A percentile compares a stretch with the other conserved stretches of the same genome.
Conservation (phyloP, 2,888 invertebrate genomes). For the Eristalis arbustorum region DNA sequence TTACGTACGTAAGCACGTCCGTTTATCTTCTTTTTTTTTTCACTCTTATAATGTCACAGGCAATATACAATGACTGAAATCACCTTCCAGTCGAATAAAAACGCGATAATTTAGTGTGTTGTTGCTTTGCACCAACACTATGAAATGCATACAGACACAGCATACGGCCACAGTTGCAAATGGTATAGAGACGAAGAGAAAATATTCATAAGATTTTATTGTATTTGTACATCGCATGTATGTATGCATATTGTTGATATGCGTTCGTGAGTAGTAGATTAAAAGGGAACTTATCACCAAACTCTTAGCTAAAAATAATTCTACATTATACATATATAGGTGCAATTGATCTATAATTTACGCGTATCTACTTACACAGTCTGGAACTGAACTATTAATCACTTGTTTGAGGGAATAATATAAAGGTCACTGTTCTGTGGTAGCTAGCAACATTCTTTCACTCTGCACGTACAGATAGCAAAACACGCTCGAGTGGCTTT, state of each 20-base stretch:
- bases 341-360: not conserved
- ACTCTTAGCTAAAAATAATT: conserved; percentile 32
- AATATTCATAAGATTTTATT: not conserved
- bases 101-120: conserved; percentile 22
- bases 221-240: not conserved
- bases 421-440: conserved; percentile 28
- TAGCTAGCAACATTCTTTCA: not conserved
- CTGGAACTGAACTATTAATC: conserved; percentile 8
- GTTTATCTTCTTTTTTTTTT: not conserved
- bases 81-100: conserved; percentile 29
- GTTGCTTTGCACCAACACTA: conserved; percentile 22
- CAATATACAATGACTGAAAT: conserved; percentile 31
- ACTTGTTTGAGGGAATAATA: not conserved
- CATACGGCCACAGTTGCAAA: conserved; percentile 12
- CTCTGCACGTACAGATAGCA: not conserved
- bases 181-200: not conserved
- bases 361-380: not conserved
- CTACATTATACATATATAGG: conserved; percentile 1
- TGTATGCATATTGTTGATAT: not conserved
- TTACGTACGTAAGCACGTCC: not conserved
- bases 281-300: conserved; percentile 23
- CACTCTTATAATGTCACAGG: conserved; percentile 37
- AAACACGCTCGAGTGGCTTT: not conserved
- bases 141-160: not conserved
- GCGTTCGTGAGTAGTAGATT: not conserved